Base-by-base conservation (phyloP, 35 echinoderm and acorn worm genomes). In the Apostichopus parvimensis region DNA sequence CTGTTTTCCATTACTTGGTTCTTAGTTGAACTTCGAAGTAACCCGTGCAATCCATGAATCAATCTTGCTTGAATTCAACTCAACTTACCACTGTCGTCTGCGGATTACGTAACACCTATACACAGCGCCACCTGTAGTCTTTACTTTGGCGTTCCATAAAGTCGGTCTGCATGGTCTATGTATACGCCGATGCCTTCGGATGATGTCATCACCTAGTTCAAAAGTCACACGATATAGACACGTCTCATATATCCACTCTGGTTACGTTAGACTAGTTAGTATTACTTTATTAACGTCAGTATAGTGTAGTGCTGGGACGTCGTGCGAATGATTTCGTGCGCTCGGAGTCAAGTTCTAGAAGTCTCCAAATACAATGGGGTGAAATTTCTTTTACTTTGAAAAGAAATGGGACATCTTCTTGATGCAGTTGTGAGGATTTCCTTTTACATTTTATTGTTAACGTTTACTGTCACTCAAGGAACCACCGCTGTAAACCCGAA, bases 321-420 rank as follows among this genome's bases (percentile, higher is more conserved):
- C 15, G 71, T 75, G n/a, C 71, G 7, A 20, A 75, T 22, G 6
- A 6, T 4, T 7, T 6, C 14, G 14, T 75, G 2, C 17, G 71
- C 15, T 22, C 11, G 71, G 20, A 22, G 15, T 18, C 7, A 45
- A 45, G 34, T 20, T 20, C 21, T 18, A 22, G 20, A 75, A 75
- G 71, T 75, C 71, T 75, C 71, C 17, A 18, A 18, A 75, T 18
- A 75, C 14, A 75, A 75, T 75, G 71, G 71, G 71, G 14, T 75
- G 20, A 22, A 75, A 18, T 18, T 14, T 75, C 34, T 34, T 34
- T 34, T 73, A 1, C 71, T 14, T 75, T 22, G 71, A 18, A 75
- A 75, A 45, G 71, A 18, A 75, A 75, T 75, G 71, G 71, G 71
- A 75, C 17, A 75, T 75, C 21, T 75, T 75, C 21, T 75, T 75